phyloP scores from a whole-genome alignment of 2,888 invertebrate species.

The Phymatocera aterrima region DNA sequence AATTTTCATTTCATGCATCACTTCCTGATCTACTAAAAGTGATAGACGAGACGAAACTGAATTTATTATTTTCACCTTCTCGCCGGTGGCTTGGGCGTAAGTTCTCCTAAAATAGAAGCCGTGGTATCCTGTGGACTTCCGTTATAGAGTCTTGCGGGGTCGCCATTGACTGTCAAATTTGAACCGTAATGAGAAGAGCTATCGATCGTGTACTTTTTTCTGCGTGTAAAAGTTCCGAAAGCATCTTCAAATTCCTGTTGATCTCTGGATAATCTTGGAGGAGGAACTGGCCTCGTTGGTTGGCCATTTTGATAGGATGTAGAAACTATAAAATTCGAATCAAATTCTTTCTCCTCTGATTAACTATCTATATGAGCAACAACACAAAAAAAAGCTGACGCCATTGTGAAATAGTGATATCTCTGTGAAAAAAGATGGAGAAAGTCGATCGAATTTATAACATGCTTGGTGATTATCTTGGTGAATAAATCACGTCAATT shows the following conservation, averaged over 20 bases:
- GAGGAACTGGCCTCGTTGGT: constrained; percentile 57
- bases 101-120: constrained; percentile 63
- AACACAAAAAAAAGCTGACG: too few species aligned
- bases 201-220: constrained; percentile 68
- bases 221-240: constrained; percentile 66
- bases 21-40: not conserved
- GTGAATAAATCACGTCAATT: constrained; percentile 21
- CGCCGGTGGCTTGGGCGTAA: constrained; percentile 69
- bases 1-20: too few species aligned
- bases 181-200: constrained; percentile 62
- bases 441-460: not conserved
- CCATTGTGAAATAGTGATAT: not conserved
- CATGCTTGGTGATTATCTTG: not conserved
- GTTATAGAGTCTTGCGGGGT: constrained; percentile 64
- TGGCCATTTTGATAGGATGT: constrained; percentile 64
- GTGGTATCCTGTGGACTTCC: constrained; percentile 66
- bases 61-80: constrained; percentile 59
- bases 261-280: constrained; percentile 60
- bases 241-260: constrained; percentile 70
- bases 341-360: not conserved
- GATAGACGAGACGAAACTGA: not conserved
- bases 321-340: constrained; percentile 57
- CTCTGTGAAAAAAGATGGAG: not conserved
- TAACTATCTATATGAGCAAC: too few species aligned
- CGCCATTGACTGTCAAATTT: constrained; percentile 66